Base-by-base conservation (phyloP, 2,888 invertebrate species). In the Anaspis maculata region DNA sequence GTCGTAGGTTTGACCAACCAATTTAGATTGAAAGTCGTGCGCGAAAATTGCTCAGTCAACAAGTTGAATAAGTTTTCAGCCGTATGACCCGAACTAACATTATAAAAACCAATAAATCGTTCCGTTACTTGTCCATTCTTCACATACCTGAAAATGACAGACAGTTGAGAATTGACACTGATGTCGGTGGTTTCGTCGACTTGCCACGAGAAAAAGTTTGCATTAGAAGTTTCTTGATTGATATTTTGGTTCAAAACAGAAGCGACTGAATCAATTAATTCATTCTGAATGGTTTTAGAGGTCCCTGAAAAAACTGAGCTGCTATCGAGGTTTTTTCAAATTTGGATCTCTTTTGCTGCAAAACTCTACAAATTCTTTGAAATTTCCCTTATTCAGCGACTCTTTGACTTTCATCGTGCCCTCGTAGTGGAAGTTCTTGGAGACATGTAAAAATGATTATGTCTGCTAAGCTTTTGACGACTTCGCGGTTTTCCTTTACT, bases 61-160 rank as follows among this genome's bases (percentile, higher is more conserved):
- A n/a, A n/a, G n/a, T n/a, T n/a, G n/a, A n/a, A n/a, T n/a, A n/a
- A n/a, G n/a, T 46, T 37, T 13, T 32, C 11, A 2, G 32, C 25
- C 6, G 25, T 15, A 29, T 10, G 13, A 29, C 14, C 14, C 9
- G 11, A 9, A 27, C 27, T 27, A 15, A 27, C 27, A 27, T 27
- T 11, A 11, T 15, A 27, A 27, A 19, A 19, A 19, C 19, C 19
- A 5, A 19, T 19, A 19, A 19, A 19, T 9, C 19, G 5, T 19
- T 55, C 52, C 22, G 45, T 39, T 26, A 45, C 31, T 25, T 41
- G 24, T 10, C 46, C 38, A 15, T 37, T 2, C 11, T 10, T 30
- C n/a, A 51, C 48, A 45, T 49, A 57, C 25, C 56, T 39, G 27
- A 58, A 42, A 35, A 57, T 43, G 45, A 54, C n/a, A n/a, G n/a